Evolutionary conservation across 2,888 invertebrate genomes (phyloP).

Genomic region (Pteria penguin): DNA sequence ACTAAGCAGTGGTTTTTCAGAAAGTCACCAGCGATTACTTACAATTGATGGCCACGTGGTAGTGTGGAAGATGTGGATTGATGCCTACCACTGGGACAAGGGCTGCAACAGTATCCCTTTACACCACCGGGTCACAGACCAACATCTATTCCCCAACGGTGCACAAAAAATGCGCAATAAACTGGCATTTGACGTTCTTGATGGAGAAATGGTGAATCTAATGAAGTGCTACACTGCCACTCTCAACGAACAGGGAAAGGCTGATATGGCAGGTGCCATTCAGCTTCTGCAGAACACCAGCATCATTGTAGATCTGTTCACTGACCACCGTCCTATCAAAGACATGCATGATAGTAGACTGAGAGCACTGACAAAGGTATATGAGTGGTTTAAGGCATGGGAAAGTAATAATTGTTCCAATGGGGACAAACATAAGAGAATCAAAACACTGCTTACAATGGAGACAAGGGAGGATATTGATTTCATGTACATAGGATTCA

Average conservation of each 20-base stretch:
- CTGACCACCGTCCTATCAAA: slow-evolving; percentile 20
- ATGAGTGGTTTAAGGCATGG: slow-evolving; percentile 32
- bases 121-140: neutral
- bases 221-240: neutral
- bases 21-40: slow-evolving; percentile 17
- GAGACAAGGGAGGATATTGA: slow-evolving; percentile 17
- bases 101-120: neutral
- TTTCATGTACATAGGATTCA: slow-evolving; percentile 7
- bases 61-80: slow-evolving; percentile 19
- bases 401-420: neutral
- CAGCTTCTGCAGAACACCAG: slow-evolving; percentile 9
- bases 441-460: slow-evolving; percentile 6
- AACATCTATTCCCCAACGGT: slow-evolving; percentile 7
- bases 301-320: slow-evolving; percentile 20
- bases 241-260: slow-evolving; percentile 1
- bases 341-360: slow-evolving; percentile 19
- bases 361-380: neutral
- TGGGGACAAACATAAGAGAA: neutral
- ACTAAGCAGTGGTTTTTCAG: slow-evolving; percentile 17
- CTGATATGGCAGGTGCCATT: neutral
- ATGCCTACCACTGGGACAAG: too few species aligned
- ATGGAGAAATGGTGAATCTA: slow-evolving; percentile 1
- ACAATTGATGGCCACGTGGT: neutral
- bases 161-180: too few species aligned
- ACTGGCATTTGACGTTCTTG: slow-evolving; percentile 9